Evolutionary conservation across 2,113 vertebrate species (phyloP), one percentile per base, ranked within the genome.

Genomic region (Ammodytes dubius): DNA sequence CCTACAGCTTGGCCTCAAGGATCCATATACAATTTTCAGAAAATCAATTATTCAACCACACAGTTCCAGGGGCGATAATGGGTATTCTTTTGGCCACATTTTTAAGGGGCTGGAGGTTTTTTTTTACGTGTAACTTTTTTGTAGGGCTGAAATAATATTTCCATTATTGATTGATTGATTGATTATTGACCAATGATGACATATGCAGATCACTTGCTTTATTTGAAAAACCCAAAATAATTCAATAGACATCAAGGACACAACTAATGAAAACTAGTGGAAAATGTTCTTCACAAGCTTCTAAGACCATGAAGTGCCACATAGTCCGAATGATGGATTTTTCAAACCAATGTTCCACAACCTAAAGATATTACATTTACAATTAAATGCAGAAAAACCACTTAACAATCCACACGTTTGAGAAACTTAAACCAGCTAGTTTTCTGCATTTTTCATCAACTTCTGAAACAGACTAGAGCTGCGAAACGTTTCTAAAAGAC

Each of bases 21-120:
- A 60, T 64, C 72, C 50, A 56, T 75, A 87, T 73, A 81, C 1
- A 61, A 74, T 78, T 45, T 2, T 37, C 70, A 50, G 27, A 61
- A 66, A 80, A 70, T 66, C 56, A 39, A 78, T 77, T 37, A 57
- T 69, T 70, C 64, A 7, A 69, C 63, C 3, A 1, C 6, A 13
- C 75, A 63, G 50, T 47, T 63, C 12, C 8, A 4, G 40, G 59
- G 66, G 67, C 47, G 12, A 69, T 79, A 46, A 74, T 14, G 59
- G 0, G 8, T 73, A 45, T 77, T 85, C 67, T 73, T 76, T 70
- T 67, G 13, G 27, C 15, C 49, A 46, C 52, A 45, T 64, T n/a
- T 72, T 47, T 63, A 19, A 45, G n/a, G 27, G 7, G 2, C 15
- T 17, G 1, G 52, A 47, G 49, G 27, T 27, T 83, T 68, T 43